Percentiles rank a stretch among this genome's conserved stretches.
phyloP scores from a whole-genome alignment of 2,797 vertebrate species.

The Zalophus californianus region DNA sequence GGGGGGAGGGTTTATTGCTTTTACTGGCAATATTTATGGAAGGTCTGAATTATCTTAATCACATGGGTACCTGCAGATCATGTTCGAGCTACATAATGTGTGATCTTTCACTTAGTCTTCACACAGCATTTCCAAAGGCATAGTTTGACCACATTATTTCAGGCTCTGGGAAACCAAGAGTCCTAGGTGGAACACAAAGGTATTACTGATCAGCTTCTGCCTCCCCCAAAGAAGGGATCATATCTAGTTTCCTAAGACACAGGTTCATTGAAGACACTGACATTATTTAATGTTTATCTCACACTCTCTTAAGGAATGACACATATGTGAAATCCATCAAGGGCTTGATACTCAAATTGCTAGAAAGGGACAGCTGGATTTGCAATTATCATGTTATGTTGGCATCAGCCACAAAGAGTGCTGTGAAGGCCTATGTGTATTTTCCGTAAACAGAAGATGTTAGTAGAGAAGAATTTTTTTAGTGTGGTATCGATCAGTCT shows the following conservation, averaged over 20 bases:
- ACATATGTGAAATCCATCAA: neutral
- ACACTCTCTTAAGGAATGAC: constrained; percentile 17
- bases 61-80: neutral
- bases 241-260: neutral
- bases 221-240: neutral
- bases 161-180: neutral
- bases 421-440: neutral
- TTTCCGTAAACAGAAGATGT: neutral
- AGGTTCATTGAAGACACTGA: neutral
- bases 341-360: neutral
- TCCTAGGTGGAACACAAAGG: neutral
- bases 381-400: neutral
- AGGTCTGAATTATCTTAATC: constrained; percentile 26
- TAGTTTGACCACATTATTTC: neutral
- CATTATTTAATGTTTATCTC: neutral
- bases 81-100: neutral
- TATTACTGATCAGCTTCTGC: neutral
- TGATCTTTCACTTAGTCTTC: neutral
- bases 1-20: neutral
- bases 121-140: neutral
- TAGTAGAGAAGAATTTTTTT: neutral
- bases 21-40: neutral
- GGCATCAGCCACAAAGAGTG: neutral
- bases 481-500: neutral
- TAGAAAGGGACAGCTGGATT: neutral